Conservation (phyloP, 2,888 invertebrate genomes). For the Nomada hirtipes region DNA sequence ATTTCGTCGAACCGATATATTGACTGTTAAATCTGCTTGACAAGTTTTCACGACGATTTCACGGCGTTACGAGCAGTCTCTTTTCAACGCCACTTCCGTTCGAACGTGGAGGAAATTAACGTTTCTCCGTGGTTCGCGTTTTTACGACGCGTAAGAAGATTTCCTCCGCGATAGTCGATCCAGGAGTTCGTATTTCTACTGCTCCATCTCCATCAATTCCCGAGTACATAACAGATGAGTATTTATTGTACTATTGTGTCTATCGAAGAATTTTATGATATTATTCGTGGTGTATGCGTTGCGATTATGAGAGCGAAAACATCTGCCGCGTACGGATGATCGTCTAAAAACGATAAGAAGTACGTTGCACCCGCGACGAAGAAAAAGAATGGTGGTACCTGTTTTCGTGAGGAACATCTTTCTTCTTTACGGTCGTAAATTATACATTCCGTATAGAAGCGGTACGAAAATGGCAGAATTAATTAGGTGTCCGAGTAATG, state of each 20-base stretch:
- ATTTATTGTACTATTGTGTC: conserved; percentile 59
- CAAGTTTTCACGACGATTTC: conserved; percentile 35
- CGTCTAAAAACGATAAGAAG: conserved; percentile 12
- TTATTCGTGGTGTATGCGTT: conserved; percentile 5
- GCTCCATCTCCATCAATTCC: conserved; percentile 52
- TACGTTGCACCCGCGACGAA: conserved; percentile 8
- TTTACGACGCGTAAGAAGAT: conserved; percentile 43
- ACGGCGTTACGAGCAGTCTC: conserved; percentile 18
- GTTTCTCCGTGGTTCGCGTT: conserved; percentile 28
- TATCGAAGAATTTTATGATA: conserved; percentile 15
- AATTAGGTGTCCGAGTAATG: conserved; percentile 1
- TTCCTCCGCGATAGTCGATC: conserved; percentile 43
- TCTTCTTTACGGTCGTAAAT: not conserved
- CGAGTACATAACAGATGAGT: conserved; percentile 27
- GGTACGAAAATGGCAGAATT: conserved; percentile 9
- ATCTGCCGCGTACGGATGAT: conserved; percentile 23
- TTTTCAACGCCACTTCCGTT: conserved; percentile 46
- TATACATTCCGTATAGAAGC: no score
- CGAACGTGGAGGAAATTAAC: conserved; percentile 46
- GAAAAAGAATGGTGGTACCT: no score
- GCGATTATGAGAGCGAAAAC: conserved; percentile 45
- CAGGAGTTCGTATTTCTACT: not conserved
- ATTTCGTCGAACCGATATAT: conserved; percentile 28
- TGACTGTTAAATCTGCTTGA: conserved; percentile 8
- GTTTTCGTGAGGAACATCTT: not conserved